Conservation (phyloP, 2,888 invertebrate genomes). For the Oeneis ivallda region DNA sequence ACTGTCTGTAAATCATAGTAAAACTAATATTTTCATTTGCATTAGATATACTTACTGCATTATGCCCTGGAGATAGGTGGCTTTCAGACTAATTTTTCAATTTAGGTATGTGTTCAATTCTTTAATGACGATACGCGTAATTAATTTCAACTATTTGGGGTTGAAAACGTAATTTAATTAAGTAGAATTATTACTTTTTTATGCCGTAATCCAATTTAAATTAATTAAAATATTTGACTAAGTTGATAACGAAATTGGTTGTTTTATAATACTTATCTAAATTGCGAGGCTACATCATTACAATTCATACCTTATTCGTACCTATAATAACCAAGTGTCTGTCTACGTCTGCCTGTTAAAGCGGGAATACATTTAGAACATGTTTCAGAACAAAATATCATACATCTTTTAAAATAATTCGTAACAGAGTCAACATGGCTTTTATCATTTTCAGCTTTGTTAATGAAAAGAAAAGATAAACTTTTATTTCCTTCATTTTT, state of each 20-base stretch:
- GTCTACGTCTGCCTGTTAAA: too few species aligned
- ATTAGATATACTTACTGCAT: not conserved
- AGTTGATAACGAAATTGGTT: conserved; percentile 28
- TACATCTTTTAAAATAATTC: too few species aligned
- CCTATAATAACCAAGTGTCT: too few species aligned
- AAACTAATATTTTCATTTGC: not conserved
- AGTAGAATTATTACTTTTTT: conserved; percentile 41
- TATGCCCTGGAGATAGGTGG: conserved; percentile 24
- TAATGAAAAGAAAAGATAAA: too few species aligned
- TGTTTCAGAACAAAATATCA: too few species aligned
- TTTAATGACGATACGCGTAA: conserved; percentile 29
- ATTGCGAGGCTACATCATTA: not conserved
- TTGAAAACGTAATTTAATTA: conserved; percentile 31
- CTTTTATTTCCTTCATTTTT: too few species aligned
- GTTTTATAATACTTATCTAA: not conserved
- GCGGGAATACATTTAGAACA: too few species aligned
- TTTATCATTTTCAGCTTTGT: too few species aligned
- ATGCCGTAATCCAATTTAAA: conserved; percentile 33
- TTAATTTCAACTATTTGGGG: conserved; percentile 20
- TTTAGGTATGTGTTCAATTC: conserved; percentile 19
- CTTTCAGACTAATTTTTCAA: conserved; percentile 15
- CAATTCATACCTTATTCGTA: not conserved
- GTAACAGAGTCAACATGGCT: too few species aligned
- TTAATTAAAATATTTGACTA: conserved; percentile 34
- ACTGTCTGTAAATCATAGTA: not conserved